A percentile compares a stretch with the other conserved stretches of the same genome.
Conservation (phyloP, 2,888 invertebrate species). For the Stramonita haemastoma region DNA sequence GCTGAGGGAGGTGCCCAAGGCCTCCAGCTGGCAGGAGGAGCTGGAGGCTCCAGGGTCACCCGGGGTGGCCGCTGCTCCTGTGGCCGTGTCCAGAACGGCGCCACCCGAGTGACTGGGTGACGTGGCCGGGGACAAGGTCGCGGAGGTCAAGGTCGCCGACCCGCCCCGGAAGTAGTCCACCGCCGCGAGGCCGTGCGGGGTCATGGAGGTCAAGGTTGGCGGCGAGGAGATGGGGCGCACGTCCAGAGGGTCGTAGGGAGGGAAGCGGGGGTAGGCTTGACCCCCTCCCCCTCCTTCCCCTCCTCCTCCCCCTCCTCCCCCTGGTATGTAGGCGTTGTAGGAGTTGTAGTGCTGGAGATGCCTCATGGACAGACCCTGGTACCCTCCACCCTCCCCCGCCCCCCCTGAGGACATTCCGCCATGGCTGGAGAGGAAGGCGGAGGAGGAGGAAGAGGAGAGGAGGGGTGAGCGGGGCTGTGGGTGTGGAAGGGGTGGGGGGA, state of each 20-base stretch:
- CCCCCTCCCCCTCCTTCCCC: slow-evolving; percentile 29
- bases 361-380: neutral
- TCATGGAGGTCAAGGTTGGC: slow-evolving; percentile 20
- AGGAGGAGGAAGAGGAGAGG: too few species aligned
- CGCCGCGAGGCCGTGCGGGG: slow-evolving; percentile 30
- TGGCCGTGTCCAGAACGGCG: neutral
- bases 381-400: neutral
- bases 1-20: slow-evolving; percentile 13
- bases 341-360: slow-evolving; percentile 39
- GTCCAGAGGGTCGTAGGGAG: slow-evolving; percentile 47
- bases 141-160: neutral
- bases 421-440: neutral
- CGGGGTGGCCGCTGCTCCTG: neutral
- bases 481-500: too few species aligned
- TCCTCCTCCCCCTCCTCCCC: slow-evolving; percentile 15
- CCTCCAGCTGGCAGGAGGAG: slow-evolving; percentile 5
- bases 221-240: slow-evolving; percentile 38
- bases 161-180: slow-evolving; percentile 31
- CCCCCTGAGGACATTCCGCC: neutral
- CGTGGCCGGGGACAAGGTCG: slow-evolving; percentile 4
- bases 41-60: neutral
- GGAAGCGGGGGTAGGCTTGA: slow-evolving; percentile 47
- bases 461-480: neutral
- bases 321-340: slow-evolving; percentile 32
- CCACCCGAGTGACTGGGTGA: neutral